A percentile compares a stretch with the other conserved stretches of the same genome.
phyloP scores from a whole-genome alignment of 2,888 invertebrate species.

The Argyresthia goedartella region DNA sequence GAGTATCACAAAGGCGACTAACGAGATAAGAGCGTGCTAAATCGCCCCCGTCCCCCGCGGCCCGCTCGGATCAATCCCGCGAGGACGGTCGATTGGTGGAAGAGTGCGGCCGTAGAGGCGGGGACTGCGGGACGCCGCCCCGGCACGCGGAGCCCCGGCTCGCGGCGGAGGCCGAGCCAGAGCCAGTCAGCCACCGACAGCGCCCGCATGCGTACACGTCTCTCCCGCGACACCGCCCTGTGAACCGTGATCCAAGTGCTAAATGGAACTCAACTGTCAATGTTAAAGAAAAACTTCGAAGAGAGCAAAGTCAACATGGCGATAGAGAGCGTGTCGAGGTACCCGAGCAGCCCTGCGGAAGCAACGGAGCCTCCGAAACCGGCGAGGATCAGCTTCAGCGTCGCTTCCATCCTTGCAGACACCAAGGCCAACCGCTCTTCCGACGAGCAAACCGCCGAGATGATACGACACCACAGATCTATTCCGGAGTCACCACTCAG shows the following conservation, averaged over 20 bases:
- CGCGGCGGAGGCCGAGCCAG: slow-evolving; percentile 18
- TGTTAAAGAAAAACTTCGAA: slow-evolving; percentile 73
- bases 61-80: slow-evolving; percentile 60
- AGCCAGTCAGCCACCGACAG: slow-evolving; percentile 63
- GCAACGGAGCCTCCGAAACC: slow-evolving; percentile 73
- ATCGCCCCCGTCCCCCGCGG: slow-evolving; percentile 49
- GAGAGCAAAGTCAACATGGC: slow-evolving; percentile 73
- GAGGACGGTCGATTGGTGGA: slow-evolving; percentile 60
- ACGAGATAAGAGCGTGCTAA: slow-evolving; percentile 72
- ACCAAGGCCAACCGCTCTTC: slow-evolving; percentile 74
- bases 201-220: slow-evolving; percentile 67
- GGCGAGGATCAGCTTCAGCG: slow-evolving; percentile 85
- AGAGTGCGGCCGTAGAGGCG: slow-evolving; percentile 33
- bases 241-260: slow-evolving; percentile 32
- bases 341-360: slow-evolving; percentile 75
- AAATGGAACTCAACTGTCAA: slow-evolving; percentile 69
- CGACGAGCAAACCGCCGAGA: slow-evolving; percentile 53
- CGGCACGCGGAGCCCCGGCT: no score
- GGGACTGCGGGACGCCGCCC: background rate
- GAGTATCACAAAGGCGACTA: slow-evolving; percentile 70
- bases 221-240: slow-evolving; percentile 42
- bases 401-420: slow-evolving; percentile 88
- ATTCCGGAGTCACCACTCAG: slow-evolving; percentile 61
- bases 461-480: slow-evolving; percentile 62
- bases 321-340: slow-evolving; percentile 76